Evolutionary conservation across 23 tunicate genomes (phyloP).

Genomic region (Diplosoma virens): DNA sequence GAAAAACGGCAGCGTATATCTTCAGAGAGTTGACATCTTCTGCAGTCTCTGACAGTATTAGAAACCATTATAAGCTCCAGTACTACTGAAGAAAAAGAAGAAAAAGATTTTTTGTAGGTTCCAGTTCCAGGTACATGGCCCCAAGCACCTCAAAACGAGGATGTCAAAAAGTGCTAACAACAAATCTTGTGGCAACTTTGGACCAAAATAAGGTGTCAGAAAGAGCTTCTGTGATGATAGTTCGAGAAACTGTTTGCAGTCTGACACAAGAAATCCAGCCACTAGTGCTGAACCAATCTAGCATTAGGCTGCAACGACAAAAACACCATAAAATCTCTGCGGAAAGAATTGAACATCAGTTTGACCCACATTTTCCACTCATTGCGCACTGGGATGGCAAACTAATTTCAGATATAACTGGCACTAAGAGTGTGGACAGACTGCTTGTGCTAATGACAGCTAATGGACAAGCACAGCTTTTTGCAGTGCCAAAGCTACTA

Average conservation of each 20-base stretch:
- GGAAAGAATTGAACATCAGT: background rate
- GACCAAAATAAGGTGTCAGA: conserved; percentile 19
- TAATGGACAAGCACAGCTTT: conserved; percentile 6
- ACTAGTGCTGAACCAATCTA: conserved; percentile 12
- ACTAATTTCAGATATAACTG: conserved; percentile 6
- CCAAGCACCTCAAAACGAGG: conserved; percentile 9
- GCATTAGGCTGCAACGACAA: conserved; percentile 15
- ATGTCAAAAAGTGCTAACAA: conserved; percentile 17
- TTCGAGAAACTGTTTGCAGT: conserved; percentile 16
- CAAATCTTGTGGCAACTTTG: conserved; percentile 17
- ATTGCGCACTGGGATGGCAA: conserved; percentile 20
- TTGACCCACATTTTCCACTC: conserved; percentile 25
- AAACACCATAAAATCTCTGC: background rate
- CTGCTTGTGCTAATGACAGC: conserved; percentile 9
- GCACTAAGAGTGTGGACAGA: conserved; percentile 17
- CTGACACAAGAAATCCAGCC: conserved; percentile 28
- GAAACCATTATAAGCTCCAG: conserved; percentile 2
- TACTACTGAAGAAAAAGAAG: conserved; percentile 11
- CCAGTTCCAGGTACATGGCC: conserved; percentile 3
- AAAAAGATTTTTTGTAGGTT: background rate
- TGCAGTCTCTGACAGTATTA: conserved; percentile 15
- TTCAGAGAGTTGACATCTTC: too few relatives aligned
- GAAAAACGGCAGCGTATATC: too few relatives aligned
- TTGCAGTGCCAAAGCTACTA: background rate
- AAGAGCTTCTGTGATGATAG: conserved; percentile 26